These are phyloP conservation scores for Grammomys surdaster DNA, from an alignment of 2,113 vertebrate species.

Conservation along the genomic window DNA sequence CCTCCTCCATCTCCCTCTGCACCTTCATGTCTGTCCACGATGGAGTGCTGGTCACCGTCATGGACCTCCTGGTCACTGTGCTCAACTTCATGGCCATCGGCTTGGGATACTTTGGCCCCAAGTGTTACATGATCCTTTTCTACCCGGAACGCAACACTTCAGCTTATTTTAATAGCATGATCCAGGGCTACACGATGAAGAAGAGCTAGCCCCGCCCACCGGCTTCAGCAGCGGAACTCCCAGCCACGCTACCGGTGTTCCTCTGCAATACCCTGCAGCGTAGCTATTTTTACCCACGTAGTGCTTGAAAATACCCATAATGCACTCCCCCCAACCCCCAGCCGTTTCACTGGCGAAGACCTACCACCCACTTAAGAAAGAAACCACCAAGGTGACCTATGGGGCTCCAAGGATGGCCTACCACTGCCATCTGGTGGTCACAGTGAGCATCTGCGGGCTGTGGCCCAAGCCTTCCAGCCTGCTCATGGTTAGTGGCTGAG, in stretches of 20 bases:
- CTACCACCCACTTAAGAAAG: neutral
- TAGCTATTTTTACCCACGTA: neutral
- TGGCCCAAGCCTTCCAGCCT: accelerated
- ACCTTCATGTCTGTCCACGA: conserved; percentile 87
- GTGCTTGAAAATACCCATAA: neutral
- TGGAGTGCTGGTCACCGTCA: conserved; percentile 76
- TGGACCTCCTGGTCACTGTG: conserved; percentile 46
- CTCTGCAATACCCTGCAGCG: neutral
- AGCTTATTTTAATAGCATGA: conserved; percentile 79
- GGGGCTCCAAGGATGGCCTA: neutral
- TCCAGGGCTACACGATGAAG: conserved; percentile 83
- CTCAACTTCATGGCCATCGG: conserved; percentile 78
- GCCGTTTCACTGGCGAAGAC: neutral
- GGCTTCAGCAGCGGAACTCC: too few species aligned
- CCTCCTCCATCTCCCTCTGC: conserved; percentile 89
- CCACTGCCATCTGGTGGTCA: conserved; percentile 57
- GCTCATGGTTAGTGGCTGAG: neutral
- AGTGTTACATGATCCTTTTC: conserved; percentile 81
- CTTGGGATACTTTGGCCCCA: conserved; percentile 82
- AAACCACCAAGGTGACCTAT: neutral
- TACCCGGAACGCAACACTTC: conserved; percentile 73
- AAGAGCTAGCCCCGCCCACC: neutral
- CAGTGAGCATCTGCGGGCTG: neutral
- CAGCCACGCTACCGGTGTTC: neutral
- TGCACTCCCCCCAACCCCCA: neutral